Base-by-base conservation (phyloP, 2,797 vertebrate genomes). In the Sebastes vulpes region DNA sequence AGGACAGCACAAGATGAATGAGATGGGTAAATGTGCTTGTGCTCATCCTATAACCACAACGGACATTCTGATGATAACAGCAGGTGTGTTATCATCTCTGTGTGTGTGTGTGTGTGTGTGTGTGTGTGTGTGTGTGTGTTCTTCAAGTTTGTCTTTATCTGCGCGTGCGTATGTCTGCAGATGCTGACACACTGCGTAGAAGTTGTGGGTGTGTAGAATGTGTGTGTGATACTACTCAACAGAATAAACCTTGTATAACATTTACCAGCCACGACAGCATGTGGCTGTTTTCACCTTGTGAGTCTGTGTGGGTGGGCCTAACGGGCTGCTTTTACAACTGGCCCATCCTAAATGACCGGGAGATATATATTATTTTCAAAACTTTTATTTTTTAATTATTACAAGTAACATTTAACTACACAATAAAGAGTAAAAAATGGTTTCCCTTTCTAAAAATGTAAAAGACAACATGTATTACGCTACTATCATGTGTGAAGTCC, bases 1-100 rank as follows among this genome's bases (percentile, higher is more conserved):
- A 91, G 83, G 81, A 90, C 81, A 79, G 82, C 79, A 52, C 54
- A 92, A 92, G 95, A 96, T 91, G 87, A 93, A 96, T 95, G 94
- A 92, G 90, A 89, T 79, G 86, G 90, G 91, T 90, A 92, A 93
- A 95, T 93, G 93, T 88, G 92, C 87, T 89, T 80, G 82, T 87
- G 82, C 87, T 91, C 85, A 88, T 86, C 87, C 86, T 86, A 88
- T 89, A 92, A 85, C 80, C 85, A 88, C 93, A 87, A 88, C 64
- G 86, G 87, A 79, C 82, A 70, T 77, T 84, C 65, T 85, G 85
- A 88, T 91, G 89, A 93, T 92, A 93, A 94, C 82, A 77, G 73
- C 78, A 75, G 81, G 75, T 70, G 32, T 72, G 75, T 85, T 86
- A 80, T 79, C 79, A 72, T 81, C 72, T 29, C 0, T 38, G 1